Evolutionary conservation across 1,140 invertebrate genomes (phyloP).

Genomic region (Scaptodrosophila lebanonensis): DNA sequence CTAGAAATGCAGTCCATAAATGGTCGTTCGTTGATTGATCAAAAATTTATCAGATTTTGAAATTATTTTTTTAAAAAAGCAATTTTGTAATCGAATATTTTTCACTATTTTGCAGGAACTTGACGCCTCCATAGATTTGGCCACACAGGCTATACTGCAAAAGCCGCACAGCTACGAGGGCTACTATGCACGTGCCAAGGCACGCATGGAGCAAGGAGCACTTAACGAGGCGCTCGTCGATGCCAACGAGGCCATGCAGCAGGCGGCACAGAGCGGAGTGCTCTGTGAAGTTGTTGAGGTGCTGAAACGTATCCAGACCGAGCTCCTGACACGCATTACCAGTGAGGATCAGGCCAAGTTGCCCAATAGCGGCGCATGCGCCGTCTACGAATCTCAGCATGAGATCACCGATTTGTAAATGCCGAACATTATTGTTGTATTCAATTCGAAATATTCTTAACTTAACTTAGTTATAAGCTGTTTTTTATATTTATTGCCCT

Average conservation of each 20-base stretch:
- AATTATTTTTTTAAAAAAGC: too few relatives aligned
- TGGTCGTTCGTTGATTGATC: too few relatives aligned
- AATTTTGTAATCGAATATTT: too few relatives aligned
- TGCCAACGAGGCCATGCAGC: slow-evolving; percentile 78
- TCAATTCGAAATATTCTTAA: slow-evolving; percentile 40
- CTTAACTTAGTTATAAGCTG: slow-evolving; percentile 35
- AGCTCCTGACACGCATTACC: slow-evolving; percentile 63
- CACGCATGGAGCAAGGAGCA: slow-evolving; percentile 84
- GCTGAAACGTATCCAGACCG: slow-evolving; percentile 67
- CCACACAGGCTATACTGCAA: slow-evolving; percentile 88
- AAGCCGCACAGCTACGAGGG: slow-evolving; percentile 94
- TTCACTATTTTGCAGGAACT: slow-evolving; percentile 81
- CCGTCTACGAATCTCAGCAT: slow-evolving; percentile 66
- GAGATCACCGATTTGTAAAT: slow-evolving; percentile 76
- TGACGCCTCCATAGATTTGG: slow-evolving; percentile 90
- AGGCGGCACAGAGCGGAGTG: slow-evolving; percentile 68
- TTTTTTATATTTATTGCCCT: slow-evolving; percentile 66
- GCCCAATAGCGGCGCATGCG: slow-evolving; percentile 16
- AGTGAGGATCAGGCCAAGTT: slow-evolving; percentile 48
- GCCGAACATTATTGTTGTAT: slow-evolving; percentile 43
- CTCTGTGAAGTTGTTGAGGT: slow-evolving; percentile 67
- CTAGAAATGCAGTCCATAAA: too few relatives aligned
- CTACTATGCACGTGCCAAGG: slow-evolving; percentile 92
- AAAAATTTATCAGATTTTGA: too few relatives aligned
- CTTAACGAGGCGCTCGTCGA: slow-evolving; percentile 79